Base-by-base conservation (phyloP, 2,113 vertebrate species). In the Poecile atricapillus region DNA sequence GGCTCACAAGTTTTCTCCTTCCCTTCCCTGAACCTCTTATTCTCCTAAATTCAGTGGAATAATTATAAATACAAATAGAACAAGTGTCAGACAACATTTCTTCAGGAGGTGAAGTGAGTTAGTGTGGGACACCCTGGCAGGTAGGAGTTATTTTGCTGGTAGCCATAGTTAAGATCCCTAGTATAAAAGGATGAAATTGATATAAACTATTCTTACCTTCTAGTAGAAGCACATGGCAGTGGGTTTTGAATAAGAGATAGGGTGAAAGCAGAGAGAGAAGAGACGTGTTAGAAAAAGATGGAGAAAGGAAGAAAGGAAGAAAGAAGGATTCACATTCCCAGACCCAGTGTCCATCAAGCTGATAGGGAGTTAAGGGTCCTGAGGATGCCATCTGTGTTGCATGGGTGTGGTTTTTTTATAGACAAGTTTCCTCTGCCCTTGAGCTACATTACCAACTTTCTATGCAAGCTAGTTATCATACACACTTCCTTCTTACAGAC, bases 361-460 rank as follows among this genome's bases (percentile, higher is more conserved):
- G 28, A 39, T n/a, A 13, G 10, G 21, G 10, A 50, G 5, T 33
- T 22, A 64, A 28, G 5, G 15, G 15, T 74, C 15, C 41, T 59
- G 33, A 27, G 22, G 12, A 10, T 58, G 7, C 7, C 12, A 19
- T 15, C 18, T 3, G 18, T 18, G 12, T 43, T 50, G 41, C 13
- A 33, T 11, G 15, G 10, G 10, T 31, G 10, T 50, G 7, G 10
- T 21, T 44, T 80, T 77, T 50, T 23, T 30, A 24, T 13, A 25
- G 31, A 28, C 6, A 37, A 28, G 3, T 24, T 65, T 44, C 31
- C 15, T 12, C 58, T 50, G 13, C 19, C 19, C 37, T 23, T 5
- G 35, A 39, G 10, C 10, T 35, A 23, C 0, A 0, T 58, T 50
- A 52, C 44, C 52, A 4, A 2, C 8, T 73, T 31, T 43, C 43